Base-by-base conservation (phyloP, 2,888 invertebrate species). In the Drosophila stalkeri region DNA sequence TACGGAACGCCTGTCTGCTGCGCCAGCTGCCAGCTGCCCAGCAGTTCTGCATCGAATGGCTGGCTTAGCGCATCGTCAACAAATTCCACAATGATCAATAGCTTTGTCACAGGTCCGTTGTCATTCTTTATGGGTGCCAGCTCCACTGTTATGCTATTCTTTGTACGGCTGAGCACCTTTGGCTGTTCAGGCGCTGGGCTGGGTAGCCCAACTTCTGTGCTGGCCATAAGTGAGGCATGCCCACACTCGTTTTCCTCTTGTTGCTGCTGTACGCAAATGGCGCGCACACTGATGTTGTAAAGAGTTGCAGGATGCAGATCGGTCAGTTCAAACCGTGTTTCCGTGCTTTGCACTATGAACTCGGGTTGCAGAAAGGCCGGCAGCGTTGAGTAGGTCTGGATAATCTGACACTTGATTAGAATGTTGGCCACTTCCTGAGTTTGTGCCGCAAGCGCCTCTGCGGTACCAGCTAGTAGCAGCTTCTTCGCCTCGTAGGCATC, bases 101-200 rank as follows among this genome's bases (percentile, higher is more conserved):
- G 97, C 81, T 95, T 94, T 18, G 95, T 95, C 0, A 98, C 94
- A 0, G 98, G 98, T 0, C 98, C 98, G 90, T 96, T 96, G 49
- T 96, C 95, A 92, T 97, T 96, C 59, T 93, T 94, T 1, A 96
- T 95, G 75, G 96, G 94, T 12, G 95, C 94, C 37, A 98, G 94
- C 78, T 94, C 94, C 7, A 98, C 94, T 0, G 94, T 94, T 89
- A 97, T 95, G 61, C 94, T 95, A 14, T 94, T 94, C 9, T 95
- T 94, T 20, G 94, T 94, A 70, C 94, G 94, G 54, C 94, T 94
- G 14, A 95, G 81, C 20, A 97, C 94, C 84, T 94, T 93, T 31
- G 98, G 97, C 62, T 94, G 94, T 1, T 94, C 93, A 2, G 98
- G 98, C 66, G 94, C 94, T 1, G 97, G 96, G 72, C 95, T 95